A percentile compares a stretch with the other conserved stretches of the same genome.
phyloP scores from a whole-genome alignment of 2,113 vertebrate species.

The Sapayoa aenigma region DNA sequence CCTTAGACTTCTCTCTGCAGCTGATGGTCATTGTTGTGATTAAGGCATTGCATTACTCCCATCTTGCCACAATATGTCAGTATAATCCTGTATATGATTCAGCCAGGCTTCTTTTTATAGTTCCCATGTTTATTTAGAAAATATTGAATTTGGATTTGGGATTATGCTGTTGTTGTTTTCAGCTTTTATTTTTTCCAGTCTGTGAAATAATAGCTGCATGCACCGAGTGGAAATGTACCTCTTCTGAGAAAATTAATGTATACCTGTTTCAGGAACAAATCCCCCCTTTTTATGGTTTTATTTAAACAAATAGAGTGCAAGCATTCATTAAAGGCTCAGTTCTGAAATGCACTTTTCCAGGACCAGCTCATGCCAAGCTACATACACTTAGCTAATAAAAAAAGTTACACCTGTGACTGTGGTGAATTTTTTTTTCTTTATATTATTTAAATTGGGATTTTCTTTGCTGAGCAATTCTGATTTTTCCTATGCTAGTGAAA shows the following conservation, averaged over 20 bases:
- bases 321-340: background rate
- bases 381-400: background rate
- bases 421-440: background rate
- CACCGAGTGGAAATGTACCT: background rate
- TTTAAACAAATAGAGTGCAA: background rate
- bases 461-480: background rate
- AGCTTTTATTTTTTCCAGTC: background rate
- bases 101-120: background rate
- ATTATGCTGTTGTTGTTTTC: background rate
- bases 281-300: background rate
- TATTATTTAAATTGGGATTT: background rate
- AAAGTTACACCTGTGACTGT: background rate
- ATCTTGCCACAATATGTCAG: slow-evolving; percentile 48
- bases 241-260: background rate
- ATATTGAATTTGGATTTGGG: background rate
- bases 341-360: background rate
- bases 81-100: background rate
- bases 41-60: background rate
- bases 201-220: background rate
- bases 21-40: background rate
- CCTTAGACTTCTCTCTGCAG: background rate
- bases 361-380: background rate
- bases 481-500: background rate
- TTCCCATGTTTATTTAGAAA: background rate
- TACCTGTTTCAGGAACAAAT: background rate